Evolutionary conservation across 2,113 vertebrate species (phyloP).

Genomic region (Dasyprocta punctata): DNA sequence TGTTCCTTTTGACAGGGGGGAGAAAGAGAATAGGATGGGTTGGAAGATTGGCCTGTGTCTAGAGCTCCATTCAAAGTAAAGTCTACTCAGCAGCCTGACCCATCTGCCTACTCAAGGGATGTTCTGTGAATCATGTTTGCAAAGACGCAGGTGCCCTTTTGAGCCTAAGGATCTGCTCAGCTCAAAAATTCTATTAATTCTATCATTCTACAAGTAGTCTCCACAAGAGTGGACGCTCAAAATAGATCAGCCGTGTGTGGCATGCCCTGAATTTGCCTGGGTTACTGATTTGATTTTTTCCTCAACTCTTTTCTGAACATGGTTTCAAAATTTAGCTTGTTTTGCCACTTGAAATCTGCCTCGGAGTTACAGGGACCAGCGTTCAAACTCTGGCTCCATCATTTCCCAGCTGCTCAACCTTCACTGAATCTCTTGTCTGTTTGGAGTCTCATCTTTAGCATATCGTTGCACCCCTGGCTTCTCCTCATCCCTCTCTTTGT

Average conservation of each 20-base stretch:
- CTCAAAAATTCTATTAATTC: slow-evolving; percentile 70
- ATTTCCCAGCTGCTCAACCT: not conserved
- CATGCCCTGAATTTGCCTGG: slow-evolving; percentile 57
- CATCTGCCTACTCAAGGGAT: slow-evolving; percentile 15
- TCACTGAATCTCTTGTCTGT: not conserved
- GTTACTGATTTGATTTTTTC: not conserved
- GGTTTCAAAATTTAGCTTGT: not conserved
- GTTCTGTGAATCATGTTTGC: slow-evolving; percentile 59
- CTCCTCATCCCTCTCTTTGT: not conserved
- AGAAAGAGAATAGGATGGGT: not conserved
- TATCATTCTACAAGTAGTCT: slow-evolving; percentile 72
- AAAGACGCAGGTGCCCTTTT: slow-evolving; percentile 68
- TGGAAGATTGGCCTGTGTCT: slow-evolving; percentile 32
- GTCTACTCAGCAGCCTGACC: slow-evolving; percentile 44
- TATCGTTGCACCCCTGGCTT: not conserved
- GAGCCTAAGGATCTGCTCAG: slow-evolving; percentile 55
- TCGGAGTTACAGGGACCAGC: not conserved
- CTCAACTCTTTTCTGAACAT: not conserved
- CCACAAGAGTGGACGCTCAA: slow-evolving; percentile 60
- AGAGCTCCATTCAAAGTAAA: slow-evolving; percentile 53
- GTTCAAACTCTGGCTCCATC: not conserved
- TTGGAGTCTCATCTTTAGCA: not conserved
- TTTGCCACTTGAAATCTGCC: not conserved
- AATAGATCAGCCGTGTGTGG: slow-evolving; percentile 60
- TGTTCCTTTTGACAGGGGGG: slow-evolving; percentile 9